Base-by-base conservation (phyloP, 2,113 vertebrate genomes). In the Murina feae region DNA sequence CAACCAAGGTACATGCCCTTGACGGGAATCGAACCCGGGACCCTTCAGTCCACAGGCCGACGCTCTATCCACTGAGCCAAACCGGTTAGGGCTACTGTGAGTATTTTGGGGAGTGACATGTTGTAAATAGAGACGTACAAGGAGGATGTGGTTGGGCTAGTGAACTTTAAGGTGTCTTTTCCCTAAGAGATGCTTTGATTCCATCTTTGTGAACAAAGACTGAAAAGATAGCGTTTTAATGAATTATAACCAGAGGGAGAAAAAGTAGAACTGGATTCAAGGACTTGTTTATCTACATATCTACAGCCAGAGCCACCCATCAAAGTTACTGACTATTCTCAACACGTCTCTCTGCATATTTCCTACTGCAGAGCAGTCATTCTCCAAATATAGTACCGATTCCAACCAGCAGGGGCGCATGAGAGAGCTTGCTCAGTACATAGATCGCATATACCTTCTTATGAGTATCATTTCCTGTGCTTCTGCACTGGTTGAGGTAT, bases 271-370 rank as follows among this genome's bases (percentile, higher is more conserved):
- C 37, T 66, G n/a, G 58, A 60, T 21, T 74, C 30, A 75, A 80
- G 30, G 68, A 28, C 25, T 69, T 58, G 28, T 89, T 76, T 42
- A 32, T 89, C 74, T 81, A 68, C 86, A 74, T 81, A 68, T 60
- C 42, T 75, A 69, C 30, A 85, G n/a, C n/a, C 63, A 83, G 16
- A 93, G 4, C 16, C n/a, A 44, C 4, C 49, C 71, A 47, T 35
- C 14, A 1, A 44, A 42, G 79, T 82, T 72, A 9, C 47, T 49
- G 30, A 42, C 35, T 60, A 42, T 75, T 71, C 85, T 76, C 14
- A 32, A 44, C 69, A 32, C 21, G 20, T 72, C 44, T 72, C 16
- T 25, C 0, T 30, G 30, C 84, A 1, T 51, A 17, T 81, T 47
- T 93, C 16, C 39, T 20, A 44, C 37, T 32, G n/a, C 18, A 74